Base-by-base conservation (phyloP, 2,113 vertebrate genomes). In the Larimichthys polyactis region DNA sequence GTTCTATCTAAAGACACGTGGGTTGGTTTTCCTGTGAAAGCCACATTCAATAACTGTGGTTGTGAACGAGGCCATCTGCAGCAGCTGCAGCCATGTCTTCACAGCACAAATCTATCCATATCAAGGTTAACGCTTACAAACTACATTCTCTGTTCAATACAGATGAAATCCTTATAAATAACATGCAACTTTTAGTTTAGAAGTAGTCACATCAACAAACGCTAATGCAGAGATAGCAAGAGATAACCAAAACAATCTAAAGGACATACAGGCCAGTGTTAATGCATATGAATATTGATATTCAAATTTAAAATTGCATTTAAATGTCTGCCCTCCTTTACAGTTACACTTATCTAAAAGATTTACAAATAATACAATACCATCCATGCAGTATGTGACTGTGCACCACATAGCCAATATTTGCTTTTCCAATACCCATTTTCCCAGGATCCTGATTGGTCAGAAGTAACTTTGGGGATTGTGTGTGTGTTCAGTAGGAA, bases 41-140 rank as follows among this genome's bases (percentile, higher is more conserved):
- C 63, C 32, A 73, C n/a, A 70, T 55, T 66, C 63, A 69, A 12
- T 55, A 60, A 20, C 51, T 60, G 51, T 57, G 71, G 59, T 29
- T 89, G 85, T 85, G 85, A 90, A 87, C 54, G 17, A 17, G 48
- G 22, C 75, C 85, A 90, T 69, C 85, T 90, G 79, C 64, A 82
- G 64, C 62, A n/a, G 51, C 49, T 63, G 66, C 20, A 29, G 22
- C 11, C n/a, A 29, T 2, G 67, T 19, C 57, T 24, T 55, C 5
- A 51, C 40, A 78, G 16, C 46, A 59, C 3, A n/a, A 44, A 69
- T n/a, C 8, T 36, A 48, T 73, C 59, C 49, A 40, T n/a, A 5
- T 20, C 43, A 72, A 36, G 49, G 59, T 75, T 66, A 71, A 29
- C 7, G 0, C 67, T 57, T 20, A 46, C 15, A 43, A 36, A 80